A percentile compares a stretch with the other conserved stretches of the same genome.
Evolutionary conservation across 2,113 vertebrate species (phyloP).

Genomic region (Lichenostomus cassidix): DNA sequence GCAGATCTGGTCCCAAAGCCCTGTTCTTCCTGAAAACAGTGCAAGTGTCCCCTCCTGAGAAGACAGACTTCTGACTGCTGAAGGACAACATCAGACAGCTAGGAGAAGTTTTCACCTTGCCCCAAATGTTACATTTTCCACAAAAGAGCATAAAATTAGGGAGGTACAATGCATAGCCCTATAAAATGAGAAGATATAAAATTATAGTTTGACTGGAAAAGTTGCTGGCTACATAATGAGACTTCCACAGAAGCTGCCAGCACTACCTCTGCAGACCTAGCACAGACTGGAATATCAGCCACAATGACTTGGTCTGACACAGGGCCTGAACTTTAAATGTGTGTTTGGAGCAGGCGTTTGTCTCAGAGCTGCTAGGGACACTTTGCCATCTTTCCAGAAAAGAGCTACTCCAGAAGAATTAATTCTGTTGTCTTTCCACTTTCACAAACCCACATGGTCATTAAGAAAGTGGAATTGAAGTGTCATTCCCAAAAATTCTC

Average conservation of each 20-base stretch:
- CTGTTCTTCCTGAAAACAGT: background rate
- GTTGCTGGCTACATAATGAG: background rate
- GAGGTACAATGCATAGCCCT: background rate
- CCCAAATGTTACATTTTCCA: background rate
- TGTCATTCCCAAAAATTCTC: slow-evolving; percentile 39
- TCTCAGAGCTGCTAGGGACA: background rate
- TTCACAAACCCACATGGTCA: background rate
- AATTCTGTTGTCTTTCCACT: slow-evolving; percentile 6
- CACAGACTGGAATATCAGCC: background rate
- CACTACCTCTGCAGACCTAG: background rate
- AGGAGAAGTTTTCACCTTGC: background rate
- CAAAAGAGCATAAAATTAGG: background rate
- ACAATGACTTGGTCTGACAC: background rate
- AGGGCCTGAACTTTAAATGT: background rate
- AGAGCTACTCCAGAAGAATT: background rate
- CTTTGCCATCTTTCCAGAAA: background rate
- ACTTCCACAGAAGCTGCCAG: background rate
- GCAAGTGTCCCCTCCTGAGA: background rate
- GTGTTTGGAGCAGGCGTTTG: background rate
- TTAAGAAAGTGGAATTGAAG: slow-evolving; percentile 33
- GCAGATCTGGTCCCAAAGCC: background rate
- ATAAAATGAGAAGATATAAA: background rate
- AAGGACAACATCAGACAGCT: background rate
- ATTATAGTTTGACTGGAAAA: background rate
- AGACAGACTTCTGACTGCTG: background rate